These are phyloP conservation scores for Hiodon tergisus DNA, from an alignment of 2,113 vertebrate species.

Conservation along the genomic window DNA sequence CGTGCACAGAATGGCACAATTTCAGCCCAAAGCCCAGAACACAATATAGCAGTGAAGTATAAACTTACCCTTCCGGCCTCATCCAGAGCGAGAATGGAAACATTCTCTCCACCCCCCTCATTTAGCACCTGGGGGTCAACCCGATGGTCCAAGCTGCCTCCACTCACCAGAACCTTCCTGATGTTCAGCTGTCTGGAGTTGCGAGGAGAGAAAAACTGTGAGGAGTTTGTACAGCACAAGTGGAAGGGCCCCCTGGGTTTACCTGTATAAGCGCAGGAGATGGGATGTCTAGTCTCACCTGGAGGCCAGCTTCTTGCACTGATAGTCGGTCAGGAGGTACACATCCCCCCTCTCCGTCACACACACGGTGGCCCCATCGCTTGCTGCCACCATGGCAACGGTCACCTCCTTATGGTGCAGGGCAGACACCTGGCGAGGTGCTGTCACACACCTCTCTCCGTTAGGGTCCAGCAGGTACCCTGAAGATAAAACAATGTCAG, in stretches of 20 bases:
- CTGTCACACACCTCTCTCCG: constrained; percentile 81
- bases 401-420: constrained; percentile 81
- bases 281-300: constrained; percentile 63
- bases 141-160: constrained; percentile 84
- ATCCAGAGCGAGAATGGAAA: constrained; percentile 80
- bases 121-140: constrained; percentile 78
- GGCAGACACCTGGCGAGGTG: constrained; percentile 87
- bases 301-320: constrained; percentile 95
- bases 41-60: neutral
- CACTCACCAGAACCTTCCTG: constrained; percentile 86
- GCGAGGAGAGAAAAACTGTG: constrained; percentile 12
- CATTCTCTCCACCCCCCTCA: constrained; percentile 80
- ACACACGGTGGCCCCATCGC: constrained; percentile 88
- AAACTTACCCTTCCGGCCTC: constrained; percentile 84
- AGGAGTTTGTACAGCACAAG: too few relatives aligned
- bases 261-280: neutral
- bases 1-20: neutral
- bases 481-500: constrained; percentile 41
- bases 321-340: constrained; percentile 87
- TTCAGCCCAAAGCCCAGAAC: neutral
- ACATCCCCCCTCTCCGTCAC: constrained; percentile 87
- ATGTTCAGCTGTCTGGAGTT: constrained; percentile 81
- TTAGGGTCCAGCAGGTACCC: constrained; percentile 90
- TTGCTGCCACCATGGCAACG: constrained; percentile 80
- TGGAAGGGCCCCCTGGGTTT: too few relatives aligned